Evolutionary conservation across 2,113 vertebrate species (phyloP), one percentile per base, ranked within the genome.

Genomic region (Sorex fumeus): DNA sequence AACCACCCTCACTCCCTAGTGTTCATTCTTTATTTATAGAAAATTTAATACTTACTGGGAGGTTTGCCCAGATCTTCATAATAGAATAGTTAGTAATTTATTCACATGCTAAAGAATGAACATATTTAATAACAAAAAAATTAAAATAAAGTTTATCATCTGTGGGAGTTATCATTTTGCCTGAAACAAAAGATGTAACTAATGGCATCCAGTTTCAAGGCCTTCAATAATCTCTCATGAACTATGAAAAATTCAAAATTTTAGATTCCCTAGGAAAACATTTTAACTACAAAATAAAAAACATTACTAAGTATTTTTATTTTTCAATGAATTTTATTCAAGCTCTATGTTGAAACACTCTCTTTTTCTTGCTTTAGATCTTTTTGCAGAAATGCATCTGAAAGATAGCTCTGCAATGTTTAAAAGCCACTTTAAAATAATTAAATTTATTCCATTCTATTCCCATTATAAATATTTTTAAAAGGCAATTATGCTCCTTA

Each of bases 71-170:
- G 6, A 0, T 74, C 27, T 91, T 94, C 34, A 76, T 50, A 95
- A 66, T 13, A 85, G 43, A 84, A 85, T 93, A 96, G 66, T 87
- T 86, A 89, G 74, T 89, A 50, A 8, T 92, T 86, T 88, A 82
- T 66, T 95, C 69, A 67, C 7, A 32, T 83, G 50, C 2, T 3
- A 45, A 83, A 93, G n/a, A 94, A 53, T 74, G 34, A 95, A 53
- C 23, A 12, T 80, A 47, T 91, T 95, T 91, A n/a, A 66, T 34
- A 57, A 6, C 32, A 19, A 13, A 40, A 40, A n/a, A 95, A 88
- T 30, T 67, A n/a, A 13, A 64, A 0, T 0, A 88, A 96, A 93
- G 62, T 79, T 93, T 43, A 8, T 75, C 87, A 27, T 4, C 7
- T 82, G 66, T 90, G 71, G 67, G 4, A 83, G 25, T 1, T 79